Conservation (phyloP, 2,113 vertebrate genomes). For the Phalacrocorax pelagicus region DNA sequence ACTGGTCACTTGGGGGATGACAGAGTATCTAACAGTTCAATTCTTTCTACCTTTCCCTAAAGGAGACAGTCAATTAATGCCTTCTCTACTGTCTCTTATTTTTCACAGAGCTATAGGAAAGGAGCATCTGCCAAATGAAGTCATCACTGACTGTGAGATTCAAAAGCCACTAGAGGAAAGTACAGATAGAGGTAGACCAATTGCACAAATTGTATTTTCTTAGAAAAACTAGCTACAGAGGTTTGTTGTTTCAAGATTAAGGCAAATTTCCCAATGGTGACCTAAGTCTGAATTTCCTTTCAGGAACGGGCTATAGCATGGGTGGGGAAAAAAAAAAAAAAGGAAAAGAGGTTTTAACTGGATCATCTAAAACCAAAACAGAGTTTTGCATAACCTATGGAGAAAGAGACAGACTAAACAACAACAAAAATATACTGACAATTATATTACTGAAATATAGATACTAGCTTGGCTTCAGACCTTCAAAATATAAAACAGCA, state of each 20-base stretch:
- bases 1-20: background rate
- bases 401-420: background rate
- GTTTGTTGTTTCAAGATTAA: background rate
- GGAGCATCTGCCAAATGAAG: background rate
- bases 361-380: background rate
- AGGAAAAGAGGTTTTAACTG: background rate
- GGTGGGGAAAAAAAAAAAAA: background rate
- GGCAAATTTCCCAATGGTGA: background rate
- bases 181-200: background rate
- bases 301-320: background rate
- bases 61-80: background rate
- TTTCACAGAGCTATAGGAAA: background rate
- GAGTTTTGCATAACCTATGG: background rate
- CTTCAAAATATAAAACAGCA: background rate
- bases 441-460: background rate
- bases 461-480: background rate
- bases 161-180: background rate
- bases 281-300: background rate
- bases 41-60: background rate
- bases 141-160: background rate
- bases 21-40: accelerated
- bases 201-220: background rate
- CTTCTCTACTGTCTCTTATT: background rate
- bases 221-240: background rate
- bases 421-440: background rate